phyloP scores from a whole-genome alignment of 2,888 invertebrate species.

The Bhutanitis thaidina region DNA sequence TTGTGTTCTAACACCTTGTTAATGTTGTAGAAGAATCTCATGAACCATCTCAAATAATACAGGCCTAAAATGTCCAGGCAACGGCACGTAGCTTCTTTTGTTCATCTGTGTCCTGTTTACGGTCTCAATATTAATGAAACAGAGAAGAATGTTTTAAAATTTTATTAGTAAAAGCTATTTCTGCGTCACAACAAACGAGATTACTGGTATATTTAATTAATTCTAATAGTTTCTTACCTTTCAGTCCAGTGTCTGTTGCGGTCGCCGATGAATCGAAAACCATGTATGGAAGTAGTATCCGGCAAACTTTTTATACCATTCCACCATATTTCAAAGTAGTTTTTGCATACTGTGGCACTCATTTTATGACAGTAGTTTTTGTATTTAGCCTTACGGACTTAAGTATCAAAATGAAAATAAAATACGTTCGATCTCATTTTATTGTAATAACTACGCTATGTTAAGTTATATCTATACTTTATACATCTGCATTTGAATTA shows the following conservation, averaged over 20 bases:
- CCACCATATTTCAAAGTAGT: conserved; percentile 69
- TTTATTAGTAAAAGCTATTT: no score
- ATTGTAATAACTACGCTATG: not conserved
- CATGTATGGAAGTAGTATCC: conserved; percentile 81
- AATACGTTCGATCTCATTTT: not conserved
- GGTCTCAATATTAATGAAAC: no score
- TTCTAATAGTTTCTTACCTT: conserved; percentile 55
- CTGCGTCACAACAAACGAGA: no score
- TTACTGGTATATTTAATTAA: no score
- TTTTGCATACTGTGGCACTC: conserved; percentile 39
- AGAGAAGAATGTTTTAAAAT: no score
- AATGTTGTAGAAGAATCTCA: no score
- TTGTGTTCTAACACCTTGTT: no score
- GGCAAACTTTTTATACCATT: conserved; percentile 67
- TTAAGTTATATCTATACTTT: conserved; percentile 24
- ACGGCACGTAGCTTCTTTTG: no score
- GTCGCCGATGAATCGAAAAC: conserved; percentile 82
- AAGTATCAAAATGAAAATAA: conserved; percentile 1
- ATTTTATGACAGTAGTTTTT: conserved; percentile 28
- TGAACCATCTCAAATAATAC: no score
- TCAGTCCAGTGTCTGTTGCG: conserved; percentile 82
- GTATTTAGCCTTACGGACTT: not conserved
- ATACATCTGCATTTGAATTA: conserved; percentile 4
- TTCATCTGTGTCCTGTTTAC: no score
- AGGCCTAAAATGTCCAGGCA: no score